Base-by-base conservation (phyloP, 1,140 invertebrate genomes). In the Drosophila parabipectinata region DNA sequence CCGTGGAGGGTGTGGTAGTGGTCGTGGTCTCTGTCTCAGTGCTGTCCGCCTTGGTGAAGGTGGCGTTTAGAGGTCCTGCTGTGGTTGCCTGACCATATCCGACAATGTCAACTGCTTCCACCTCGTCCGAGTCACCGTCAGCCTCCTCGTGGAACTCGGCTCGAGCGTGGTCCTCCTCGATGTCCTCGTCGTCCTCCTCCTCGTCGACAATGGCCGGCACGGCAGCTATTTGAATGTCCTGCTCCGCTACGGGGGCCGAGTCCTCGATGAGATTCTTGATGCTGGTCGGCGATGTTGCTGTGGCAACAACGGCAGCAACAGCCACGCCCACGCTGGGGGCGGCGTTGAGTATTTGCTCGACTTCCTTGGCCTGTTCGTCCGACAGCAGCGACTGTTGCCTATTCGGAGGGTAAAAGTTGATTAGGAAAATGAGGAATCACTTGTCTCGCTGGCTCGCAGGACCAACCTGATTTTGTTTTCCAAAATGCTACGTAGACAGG, bases 331-430 rank as follows among this genome's bases (percentile, higher is more conserved):
- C 88, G 45, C 71, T 77, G 37, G 84, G 80, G 69, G 82, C 79
- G 62, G 95, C 94, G 62, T 95, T 95, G 68, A 97, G 82, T 84
- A 97, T 93, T 85, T 95, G 94, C 72, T 95, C 95, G 71, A 97
- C 96, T 94, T 97, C 96, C 91, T 96, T 95, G 55, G 96, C 96
- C 92, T 97, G 96, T 92, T 97, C 96, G 90, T 97, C 96, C 45
- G 96, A 96, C 79, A 97, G 93, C 79, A 97, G 92, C 79, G 94
- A 94, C 91, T 96, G 95, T 94, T 96, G 95, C 92, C 95, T 95
- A 92, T 74, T 50, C 48, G 45, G 64, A 39, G 44, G 8, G 21
- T 8, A 21, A 73, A 47, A 54, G 57, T 47, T 14, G n/a, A 59
- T 47, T 21, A 18, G 54, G 24, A 61, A 34, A 48, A 44, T 66